These are phyloP conservation scores for Hylaea fasciaria DNA, from an alignment of 2,888 invertebrate genomes.

Conservation along the genomic window DNA sequence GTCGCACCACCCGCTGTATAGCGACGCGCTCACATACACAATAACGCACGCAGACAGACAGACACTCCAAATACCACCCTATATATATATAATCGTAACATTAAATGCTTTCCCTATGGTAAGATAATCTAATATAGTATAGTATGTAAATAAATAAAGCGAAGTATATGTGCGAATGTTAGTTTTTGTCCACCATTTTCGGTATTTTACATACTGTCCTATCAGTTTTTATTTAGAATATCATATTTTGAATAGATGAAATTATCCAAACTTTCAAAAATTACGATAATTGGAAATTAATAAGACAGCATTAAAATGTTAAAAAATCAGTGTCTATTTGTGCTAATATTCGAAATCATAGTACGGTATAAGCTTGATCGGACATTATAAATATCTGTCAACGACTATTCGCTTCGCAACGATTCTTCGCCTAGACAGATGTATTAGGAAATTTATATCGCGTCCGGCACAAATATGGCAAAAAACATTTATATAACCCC, in stretches of 20 bases:
- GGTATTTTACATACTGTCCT: conserved; percentile 9
- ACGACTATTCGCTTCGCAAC: conserved; percentile 1
- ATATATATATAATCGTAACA: conserved; percentile 54
- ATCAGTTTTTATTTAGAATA: neutral
- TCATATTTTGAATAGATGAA: too few species aligned
- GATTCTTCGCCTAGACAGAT: conserved; percentile 8
- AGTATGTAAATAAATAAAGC: conserved; percentile 59
- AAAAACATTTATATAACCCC: conserved; percentile 3
- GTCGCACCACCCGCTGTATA: conserved; percentile 2
- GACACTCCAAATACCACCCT: conserved; percentile 58
- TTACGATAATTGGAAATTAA: conserved; percentile 4
- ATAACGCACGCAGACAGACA: conserved; percentile 31
- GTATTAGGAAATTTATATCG: conserved; percentile 9
- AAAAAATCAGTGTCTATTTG: conserved; percentile 20
- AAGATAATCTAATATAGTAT: conserved; percentile 44
- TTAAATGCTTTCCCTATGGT: conserved; percentile 73
- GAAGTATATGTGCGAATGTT: conserved; percentile 23
- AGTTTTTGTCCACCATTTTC: conserved; percentile 1
- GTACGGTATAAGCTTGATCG: conserved; percentile 17
- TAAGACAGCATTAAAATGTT: conserved; percentile 1
- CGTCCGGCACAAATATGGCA: conserved; percentile 1
- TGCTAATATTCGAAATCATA: conserved; percentile 30
- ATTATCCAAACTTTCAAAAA: neutral
- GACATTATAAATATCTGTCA: conserved; percentile 19
- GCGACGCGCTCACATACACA: conserved; percentile 29